These are phyloP conservation scores for Calcarius lapponicus DNA, from an alignment of 2,797 vertebrate genomes.

Conservation along the genomic window DNA sequence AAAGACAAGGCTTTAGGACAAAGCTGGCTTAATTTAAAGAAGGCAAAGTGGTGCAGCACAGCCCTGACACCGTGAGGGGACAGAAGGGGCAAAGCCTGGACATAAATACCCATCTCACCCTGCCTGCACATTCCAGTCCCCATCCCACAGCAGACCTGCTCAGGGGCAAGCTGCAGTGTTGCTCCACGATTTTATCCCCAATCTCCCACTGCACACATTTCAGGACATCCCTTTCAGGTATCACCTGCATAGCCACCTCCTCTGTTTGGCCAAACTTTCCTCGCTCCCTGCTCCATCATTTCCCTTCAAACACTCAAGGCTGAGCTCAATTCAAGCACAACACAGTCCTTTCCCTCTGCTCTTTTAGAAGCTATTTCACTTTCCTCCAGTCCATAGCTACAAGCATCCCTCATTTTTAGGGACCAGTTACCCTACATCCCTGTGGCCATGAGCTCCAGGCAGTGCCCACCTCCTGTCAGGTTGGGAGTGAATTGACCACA, in stretches of 20 bases:
- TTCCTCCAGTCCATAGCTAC: not conserved
- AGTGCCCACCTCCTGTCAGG: not conserved
- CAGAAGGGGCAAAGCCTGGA: not conserved
- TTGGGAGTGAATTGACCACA: not conserved
- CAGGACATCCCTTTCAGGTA: not conserved
- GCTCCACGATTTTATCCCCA: not conserved
- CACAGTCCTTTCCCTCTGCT: not conserved
- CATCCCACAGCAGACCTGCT: rapidly evolving
- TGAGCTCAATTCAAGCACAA: not conserved
- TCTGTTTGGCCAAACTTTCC: not conserved
- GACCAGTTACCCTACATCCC: not conserved
- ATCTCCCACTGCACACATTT: rapidly evolving
- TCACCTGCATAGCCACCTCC: not conserved
- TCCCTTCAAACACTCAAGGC: not conserved
- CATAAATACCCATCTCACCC: not conserved
- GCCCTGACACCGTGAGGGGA: not conserved
- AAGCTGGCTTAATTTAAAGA: not conserved
- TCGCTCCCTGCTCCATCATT: not conserved
- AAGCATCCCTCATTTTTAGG: rapidly evolving
- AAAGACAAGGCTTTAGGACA: not conserved
- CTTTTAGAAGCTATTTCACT: not conserved
- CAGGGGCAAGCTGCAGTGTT: not conserved
- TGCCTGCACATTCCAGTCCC: rapidly evolving
- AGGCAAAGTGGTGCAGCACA: not conserved
- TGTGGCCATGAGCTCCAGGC: rapidly evolving